Evolutionary conservation across 1,140 invertebrate genomes (phyloP).

Genomic region (Ladona fulva): DNA sequence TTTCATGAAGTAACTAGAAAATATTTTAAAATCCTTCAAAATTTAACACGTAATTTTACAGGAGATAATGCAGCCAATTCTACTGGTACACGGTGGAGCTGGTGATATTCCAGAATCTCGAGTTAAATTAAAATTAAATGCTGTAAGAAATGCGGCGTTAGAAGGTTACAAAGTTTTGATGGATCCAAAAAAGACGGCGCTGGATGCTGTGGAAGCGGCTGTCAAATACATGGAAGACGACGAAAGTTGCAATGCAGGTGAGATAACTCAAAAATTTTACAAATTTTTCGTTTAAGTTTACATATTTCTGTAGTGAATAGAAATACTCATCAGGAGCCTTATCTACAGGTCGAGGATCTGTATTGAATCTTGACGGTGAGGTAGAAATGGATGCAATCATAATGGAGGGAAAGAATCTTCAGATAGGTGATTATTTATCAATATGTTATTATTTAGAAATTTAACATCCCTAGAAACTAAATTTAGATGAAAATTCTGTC

Average conservation of each 20-base stretch:
- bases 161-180: slow-evolving; percentile 46
- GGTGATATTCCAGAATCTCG: slow-evolving; percentile 50
- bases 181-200: slow-evolving; percentile 41
- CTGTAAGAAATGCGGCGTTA: slow-evolving; percentile 52
- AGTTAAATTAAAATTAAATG: slow-evolving; percentile 51
- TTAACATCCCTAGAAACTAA: too few relatives aligned
- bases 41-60: neutral
- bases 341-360: slow-evolving; percentile 60
- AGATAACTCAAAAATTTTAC: too few relatives aligned
- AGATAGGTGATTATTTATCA: slow-evolving; percentile 41
- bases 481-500: too few relatives aligned
- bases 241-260: slow-evolving; percentile 58
- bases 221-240: slow-evolving; percentile 67
- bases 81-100: slow-evolving; percentile 68
- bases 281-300: neutral
- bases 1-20: too few relatives aligned
- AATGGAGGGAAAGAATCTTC: slow-evolving; percentile 53
- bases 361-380: slow-evolving; percentile 51
- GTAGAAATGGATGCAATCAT: slow-evolving; percentile 72
- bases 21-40: too few relatives aligned
- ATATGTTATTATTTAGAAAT: slow-evolving; percentile 24
- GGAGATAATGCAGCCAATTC: slow-evolving; percentile 26
- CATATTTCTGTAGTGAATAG: too few relatives aligned
- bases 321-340: too few relatives aligned
- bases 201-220: slow-evolving; percentile 72